Conservation (phyloP, 2,797 vertebrate species). For the Xenentodon cancila region DNA sequence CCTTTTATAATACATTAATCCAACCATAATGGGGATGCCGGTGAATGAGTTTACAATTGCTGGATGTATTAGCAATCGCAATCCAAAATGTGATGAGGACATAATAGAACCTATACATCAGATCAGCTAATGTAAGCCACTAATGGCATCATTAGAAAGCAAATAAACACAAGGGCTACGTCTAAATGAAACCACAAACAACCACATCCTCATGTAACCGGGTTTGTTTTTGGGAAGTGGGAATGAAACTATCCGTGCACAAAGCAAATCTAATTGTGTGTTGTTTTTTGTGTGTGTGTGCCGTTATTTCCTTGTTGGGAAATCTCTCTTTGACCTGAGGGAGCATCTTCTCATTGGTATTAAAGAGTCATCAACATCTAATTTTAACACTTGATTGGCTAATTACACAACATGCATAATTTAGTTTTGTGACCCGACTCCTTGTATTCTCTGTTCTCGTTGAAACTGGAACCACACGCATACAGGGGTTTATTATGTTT, state of each 20-base stretch:
- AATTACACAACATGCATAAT: constrained; percentile 79
- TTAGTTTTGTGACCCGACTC: constrained; percentile 58
- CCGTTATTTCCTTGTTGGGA: constrained; percentile 8
- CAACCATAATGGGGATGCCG: constrained; percentile 19
- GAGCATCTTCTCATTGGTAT: constrained; percentile 49
- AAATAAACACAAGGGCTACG: constrained; percentile 27
- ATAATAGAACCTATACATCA: constrained; percentile 48
- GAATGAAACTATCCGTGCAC: background rate
- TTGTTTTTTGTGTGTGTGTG: background rate
- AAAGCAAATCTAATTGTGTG: constrained; percentile 15
- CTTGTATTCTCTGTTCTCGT: constrained; percentile 39
- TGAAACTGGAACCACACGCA: constrained; percentile 21
- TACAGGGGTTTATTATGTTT: background rate
- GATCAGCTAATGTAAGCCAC: constrained; percentile 32
- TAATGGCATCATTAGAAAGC: constrained; percentile 44
- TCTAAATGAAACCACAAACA: constrained; percentile 22
- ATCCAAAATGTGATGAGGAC: constrained; percentile 26
- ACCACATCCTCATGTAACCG: background rate
- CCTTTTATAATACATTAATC: constrained; percentile 15
- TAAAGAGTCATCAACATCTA: constrained; percentile 69
- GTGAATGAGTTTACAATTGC: constrained; percentile 27
- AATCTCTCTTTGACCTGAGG: constrained; percentile 38
- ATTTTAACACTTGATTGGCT: constrained; percentile 73
- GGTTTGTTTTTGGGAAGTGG: background rate
- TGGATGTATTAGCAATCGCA: background rate